Base-by-base conservation (phyloP, 2,797 vertebrate genomes). In the Eospalax fontanierii region DNA sequence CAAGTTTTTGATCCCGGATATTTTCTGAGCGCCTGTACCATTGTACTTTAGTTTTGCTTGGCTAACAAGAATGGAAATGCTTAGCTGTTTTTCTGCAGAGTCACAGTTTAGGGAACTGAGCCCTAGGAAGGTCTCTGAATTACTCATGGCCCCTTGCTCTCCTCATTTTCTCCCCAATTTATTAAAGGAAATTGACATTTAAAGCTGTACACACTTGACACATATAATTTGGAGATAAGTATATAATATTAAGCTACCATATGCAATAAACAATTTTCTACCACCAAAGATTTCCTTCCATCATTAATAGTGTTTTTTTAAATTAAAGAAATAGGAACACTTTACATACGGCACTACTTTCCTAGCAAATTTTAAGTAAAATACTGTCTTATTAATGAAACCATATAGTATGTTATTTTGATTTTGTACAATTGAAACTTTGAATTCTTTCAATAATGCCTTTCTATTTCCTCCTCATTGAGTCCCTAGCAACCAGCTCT, bases 41-140 rank as follows among this genome's bases (percentile, higher is more conserved):
- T 43, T 79, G 65, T 63, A 54, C 90, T 71, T 89, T 87, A 71
- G 90, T 88, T 88, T n/a, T 78, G 24, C 33, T 57, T 70, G 11
- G 70, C 2, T 22, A 88, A 63, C 35, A 50, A 82, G 66, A 89
- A 88, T 65, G 10, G 4, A 84, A 94, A 87, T 65, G 5, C 5
- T 79, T 24, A 46, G 24, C 46, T 73, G 7, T 2, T 66, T 21
- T 18, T 87, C 65, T 75, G 7, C 14, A 50, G 19, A 18, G 66
- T 79, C 74, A 90, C n/a, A 90, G 63, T 84, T 24, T 26, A 76
- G 84, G 22, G 28, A 5, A 0, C 6, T 80, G 22, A 81, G 5
- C 71, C 19, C 22, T 46, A n/a, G 16, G 12, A 85, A 78, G 61
- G 71, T 22, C 43, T 93, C 16, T 75, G 21, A 88, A 79, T 88